Evolutionary conservation across 1,140 invertebrate species (phyloP), one percentile per base, ranked within the genome.

Genomic region (Drosophila murphyi): DNA sequence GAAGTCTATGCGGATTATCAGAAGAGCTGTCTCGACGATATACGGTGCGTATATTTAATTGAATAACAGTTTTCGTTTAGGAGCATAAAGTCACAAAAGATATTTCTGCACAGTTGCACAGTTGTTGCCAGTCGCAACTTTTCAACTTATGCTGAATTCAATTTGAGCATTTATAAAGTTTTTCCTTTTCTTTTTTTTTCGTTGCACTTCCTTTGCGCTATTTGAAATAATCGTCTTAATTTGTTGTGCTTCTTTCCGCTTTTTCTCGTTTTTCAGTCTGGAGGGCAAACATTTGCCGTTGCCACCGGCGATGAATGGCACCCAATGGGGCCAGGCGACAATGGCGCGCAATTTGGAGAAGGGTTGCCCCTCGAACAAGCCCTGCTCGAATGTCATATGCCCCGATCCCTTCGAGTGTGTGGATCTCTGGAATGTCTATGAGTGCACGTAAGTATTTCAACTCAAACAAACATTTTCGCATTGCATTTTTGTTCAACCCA

Each of bases 1-100:
- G 97, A 98, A 93, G 97, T 98, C 4, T 98, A 98, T 90, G 96
- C 97, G n/a, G 98, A 98, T 92, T 98, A 97, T 92, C 97, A 98
- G 86, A 97, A 98, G 87, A 94, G 94, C 61, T 95, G 94, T 68
- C 92, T 95, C 47, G 94, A 94, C 87, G 94, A 95, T 72, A 94
- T 95, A 68, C 94, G 96, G 96, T 97, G 92, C 91, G 72, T 82
- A 69, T 48, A 34, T 56, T 34, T 29, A 8, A 68, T 35, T 5
- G 1, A 20, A 20, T 20, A 20, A 20, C 4, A 0, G 0, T 32
- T 35, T 48, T 32, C 63, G 56, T 7, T 6, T 3, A 0, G 1
- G 0, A 4, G 1, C 20, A 20, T 20, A 20, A 20, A 20, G 20
- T 20, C 20, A 20, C 20, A 20, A 20, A 20, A 20, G 20, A 20